These are phyloP conservation scores for Steatornis caripensis DNA, from an alignment of 2,113 vertebrate species.

Conservation along the genomic window DNA sequence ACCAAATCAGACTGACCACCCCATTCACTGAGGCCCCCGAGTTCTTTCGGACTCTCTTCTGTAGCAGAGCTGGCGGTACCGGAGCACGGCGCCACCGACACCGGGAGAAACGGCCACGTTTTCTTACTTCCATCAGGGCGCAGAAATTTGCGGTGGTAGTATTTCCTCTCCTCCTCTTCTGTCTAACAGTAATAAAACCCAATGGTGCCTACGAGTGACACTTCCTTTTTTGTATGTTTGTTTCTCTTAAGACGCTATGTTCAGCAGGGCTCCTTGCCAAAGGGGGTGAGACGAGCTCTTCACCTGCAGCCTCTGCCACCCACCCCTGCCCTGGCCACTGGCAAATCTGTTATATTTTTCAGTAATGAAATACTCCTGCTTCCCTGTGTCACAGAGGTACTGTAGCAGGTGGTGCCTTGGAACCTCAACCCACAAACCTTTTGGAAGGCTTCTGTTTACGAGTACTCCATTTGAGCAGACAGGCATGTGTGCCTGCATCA, in stretches of 20 bases:
- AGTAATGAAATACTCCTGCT: not conserved
- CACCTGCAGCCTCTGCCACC: not conserved
- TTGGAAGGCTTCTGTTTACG: not conserved
- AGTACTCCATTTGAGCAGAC: not conserved
- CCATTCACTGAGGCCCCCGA: not conserved
- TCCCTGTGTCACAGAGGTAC: not conserved
- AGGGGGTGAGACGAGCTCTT: not conserved
- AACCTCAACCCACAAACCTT: not conserved
- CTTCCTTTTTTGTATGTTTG: not conserved
- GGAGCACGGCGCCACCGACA: not conserved
- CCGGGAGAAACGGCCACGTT: not conserved
- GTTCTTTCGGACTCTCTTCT: not conserved
- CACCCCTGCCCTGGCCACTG: rapidly evolving
- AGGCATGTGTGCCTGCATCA: not conserved
- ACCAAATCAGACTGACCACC: not conserved
- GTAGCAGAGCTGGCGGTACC: not conserved
- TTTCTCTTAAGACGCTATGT: not conserved
- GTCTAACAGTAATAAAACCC: not conserved
- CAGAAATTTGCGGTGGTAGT: not conserved
- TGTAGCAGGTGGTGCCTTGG: not conserved
- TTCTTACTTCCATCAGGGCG: not conserved
- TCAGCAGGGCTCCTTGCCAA: not conserved
- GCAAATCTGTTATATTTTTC: not conserved
- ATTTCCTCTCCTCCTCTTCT: not conserved
- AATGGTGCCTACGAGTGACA: not conserved